phyloP scores from a whole-genome alignment of 2,888 invertebrate genomes.

The Drosophila mercatorum region DNA sequence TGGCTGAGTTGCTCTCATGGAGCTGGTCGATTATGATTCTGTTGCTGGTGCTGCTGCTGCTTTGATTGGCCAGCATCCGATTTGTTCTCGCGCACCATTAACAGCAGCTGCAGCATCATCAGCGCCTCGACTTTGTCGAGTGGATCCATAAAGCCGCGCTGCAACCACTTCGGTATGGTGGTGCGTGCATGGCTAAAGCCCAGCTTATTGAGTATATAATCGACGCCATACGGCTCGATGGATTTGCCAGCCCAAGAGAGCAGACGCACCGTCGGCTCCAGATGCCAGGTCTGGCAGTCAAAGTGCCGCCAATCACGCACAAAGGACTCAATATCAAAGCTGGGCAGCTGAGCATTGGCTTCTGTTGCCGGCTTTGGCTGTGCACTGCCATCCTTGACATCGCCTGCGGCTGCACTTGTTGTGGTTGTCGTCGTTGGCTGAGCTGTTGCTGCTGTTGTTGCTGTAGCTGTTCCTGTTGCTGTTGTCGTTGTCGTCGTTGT shows the following conservation, averaged over 20 bases:
- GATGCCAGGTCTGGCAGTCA: slow-evolving; percentile 97
- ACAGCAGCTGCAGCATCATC: slow-evolving; percentile 90
- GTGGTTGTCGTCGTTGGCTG: slow-evolving; percentile 21
- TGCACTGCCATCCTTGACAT: slow-evolving; percentile 29
- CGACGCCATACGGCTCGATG: slow-evolving; percentile 99
- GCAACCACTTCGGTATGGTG: slow-evolving; percentile 99
- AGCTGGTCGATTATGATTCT: slow-evolving; percentile 57
- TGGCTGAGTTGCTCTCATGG: slow-evolving; percentile 53
- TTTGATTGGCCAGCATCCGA: slow-evolving; percentile 61
- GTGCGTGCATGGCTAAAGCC: slow-evolving; percentile 98
- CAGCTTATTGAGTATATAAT: slow-evolving; percentile 98
- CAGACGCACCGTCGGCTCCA: slow-evolving; percentile 95
- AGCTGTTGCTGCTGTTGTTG: slow-evolving; percentile 36
- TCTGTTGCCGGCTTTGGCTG: slow-evolving; percentile 9
- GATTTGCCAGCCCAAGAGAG: slow-evolving; percentile 97
- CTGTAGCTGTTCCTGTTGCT: background rate
- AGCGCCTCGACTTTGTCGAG: slow-evolving; percentile 95
- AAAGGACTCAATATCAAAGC: slow-evolving; percentile 87
- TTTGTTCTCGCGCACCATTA: slow-evolving; percentile 86
- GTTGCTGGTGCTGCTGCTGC: slow-evolving; percentile 25
- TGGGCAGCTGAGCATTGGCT: slow-evolving; percentile 50
- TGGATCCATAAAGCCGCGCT: slow-evolving; percentile 98
- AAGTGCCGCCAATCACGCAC: slow-evolving; percentile 95
- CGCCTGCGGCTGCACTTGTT: slow-evolving; percentile 18
- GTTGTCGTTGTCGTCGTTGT: slow-evolving; percentile 26